Base-by-base conservation (phyloP, 2,113 vertebrate genomes). In the Planiliza haematocheilus region DNA sequence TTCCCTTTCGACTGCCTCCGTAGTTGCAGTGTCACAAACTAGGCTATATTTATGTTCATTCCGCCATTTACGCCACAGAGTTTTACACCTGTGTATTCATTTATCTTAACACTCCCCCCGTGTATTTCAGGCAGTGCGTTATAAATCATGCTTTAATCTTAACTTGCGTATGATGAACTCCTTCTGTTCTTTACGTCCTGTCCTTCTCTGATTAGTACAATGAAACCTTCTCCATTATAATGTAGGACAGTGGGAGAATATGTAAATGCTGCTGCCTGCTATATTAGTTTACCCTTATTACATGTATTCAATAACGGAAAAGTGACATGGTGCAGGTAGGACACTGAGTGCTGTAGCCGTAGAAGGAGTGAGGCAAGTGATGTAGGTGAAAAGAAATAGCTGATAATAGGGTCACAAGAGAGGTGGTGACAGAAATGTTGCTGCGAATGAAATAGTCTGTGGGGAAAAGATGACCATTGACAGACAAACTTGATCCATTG, bases 381-480 rank as follows among this genome's bases (percentile, higher is more conserved):
- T 30, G 12, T 17, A 30, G n/a, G 34, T 59, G 18, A 56, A 48
- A 39, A 63, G 56, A 63, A 36, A 38, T 18, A 70, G 51, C 4
- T 65, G 18, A 38, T 69, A 69, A 63, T 49, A 5, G 13, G 58
- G 50, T 65, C 59, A 77, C 30, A 50, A 61, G 52, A 55, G 41
- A 59, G 69, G 45, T 52, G 62, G 41, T 62, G 39, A 72, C n/a
- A 80, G 55, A 72, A 59, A 74, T 70, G 41, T 62, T 51, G 34
- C 39, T 49, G 5, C 53, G 56, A 72, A 57, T 46, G 49, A 58
- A 68, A 68, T 52, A 7, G 37, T 17, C 24, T 41, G 14, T 24
- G 30, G 52, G 24, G 48, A 43, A n/a, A 43, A 68, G 65, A 67
- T 52, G 21, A 52, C 55, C 38, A 53, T 24, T 20, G 38, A 52